Conservation (phyloP, 2,888 invertebrate species). For the Oxystoma pomonae region DNA sequence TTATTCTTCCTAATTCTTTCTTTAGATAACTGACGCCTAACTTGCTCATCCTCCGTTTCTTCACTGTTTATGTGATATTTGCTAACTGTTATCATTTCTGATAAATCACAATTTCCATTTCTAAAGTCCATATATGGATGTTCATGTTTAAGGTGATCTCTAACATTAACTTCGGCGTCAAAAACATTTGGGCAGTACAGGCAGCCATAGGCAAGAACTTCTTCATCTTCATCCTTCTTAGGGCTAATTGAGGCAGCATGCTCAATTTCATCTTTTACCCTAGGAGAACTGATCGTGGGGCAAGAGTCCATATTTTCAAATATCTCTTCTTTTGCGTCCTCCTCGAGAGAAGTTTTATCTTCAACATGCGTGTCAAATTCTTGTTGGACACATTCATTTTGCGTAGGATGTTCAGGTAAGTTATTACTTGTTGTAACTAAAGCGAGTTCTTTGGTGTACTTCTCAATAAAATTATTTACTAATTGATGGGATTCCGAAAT, state of each 20-base stretch:
- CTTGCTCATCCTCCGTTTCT: not conserved
- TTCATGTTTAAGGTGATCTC: slow-evolving; percentile 33
- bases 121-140: slow-evolving; percentile 31
- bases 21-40: not conserved
- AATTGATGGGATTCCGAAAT: not conserved
- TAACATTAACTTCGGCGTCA: slow-evolving; percentile 34
- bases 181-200: slow-evolving; percentile 37
- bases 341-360: not conserved
- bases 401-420: too few relatives aligned
- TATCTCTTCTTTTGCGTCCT: too few relatives aligned
- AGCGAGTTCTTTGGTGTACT: not conserved
- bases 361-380: too few relatives aligned
- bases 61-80: not conserved
- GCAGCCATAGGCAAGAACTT: slow-evolving; percentile 31
- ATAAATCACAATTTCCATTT: not conserved
- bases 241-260: not conserved
- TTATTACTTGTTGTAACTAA: not conserved
- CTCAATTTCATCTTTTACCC: not conserved
- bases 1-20: not conserved
- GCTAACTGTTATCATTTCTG: too few relatives aligned
- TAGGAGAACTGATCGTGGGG: too few relatives aligned
- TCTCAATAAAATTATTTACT: not conserved
- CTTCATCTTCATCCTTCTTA: slow-evolving; percentile 19
- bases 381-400: too few relatives aligned
- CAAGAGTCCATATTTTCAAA: too few relatives aligned